Percentiles rank a stretch among this genome's conserved stretches.
Conservation (phyloP, 2,888 invertebrate species). For the Emesis castigata region DNA sequence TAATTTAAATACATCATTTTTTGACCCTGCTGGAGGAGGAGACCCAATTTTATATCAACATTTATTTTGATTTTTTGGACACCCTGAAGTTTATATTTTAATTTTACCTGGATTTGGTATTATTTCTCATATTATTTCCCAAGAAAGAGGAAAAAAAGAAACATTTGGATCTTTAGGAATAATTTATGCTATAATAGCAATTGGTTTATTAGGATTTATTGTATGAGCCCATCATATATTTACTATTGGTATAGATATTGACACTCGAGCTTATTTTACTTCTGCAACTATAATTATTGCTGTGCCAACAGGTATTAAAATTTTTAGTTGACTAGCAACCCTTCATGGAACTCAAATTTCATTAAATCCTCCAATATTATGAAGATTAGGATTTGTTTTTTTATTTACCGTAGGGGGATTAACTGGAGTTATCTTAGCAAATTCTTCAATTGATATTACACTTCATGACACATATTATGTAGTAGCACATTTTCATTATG, state of each 20-base stretch:
- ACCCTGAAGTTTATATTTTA: slow-evolving; percentile 96
- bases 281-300: slow-evolving; percentile 96
- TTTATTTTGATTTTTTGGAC: slow-evolving; percentile 96
- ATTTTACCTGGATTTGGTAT: slow-evolving; percentile 95
- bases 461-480: slow-evolving; percentile 96
- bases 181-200: slow-evolving; percentile 95
- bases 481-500: slow-evolving; percentile 95
- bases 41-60: slow-evolving; percentile 95
- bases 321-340: slow-evolving; percentile 92
- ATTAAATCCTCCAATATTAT: slow-evolving; percentile 82
- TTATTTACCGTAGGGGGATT: slow-evolving; percentile 94
- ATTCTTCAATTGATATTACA: slow-evolving; percentile 87
- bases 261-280: slow-evolving; percentile 82
- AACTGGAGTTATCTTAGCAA: slow-evolving; percentile 88
- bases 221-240: slow-evolving; percentile 96
- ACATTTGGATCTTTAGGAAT: slow-evolving; percentile 93
- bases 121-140: slow-evolving; percentile 94
- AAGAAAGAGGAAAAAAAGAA: slow-evolving; percentile 93
- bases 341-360: slow-evolving; percentile 90
- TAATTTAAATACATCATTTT: slow-evolving; percentile 95
- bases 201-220: slow-evolving; percentile 95
- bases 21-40: slow-evolving; percentile 94
- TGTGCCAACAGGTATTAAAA: slow-evolving; percentile 85
- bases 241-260: slow-evolving; percentile 77
- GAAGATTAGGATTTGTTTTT: slow-evolving; percentile 91